Evolutionary conservation across 1,140 invertebrate genomes (phyloP).

Genomic region (Caerostris darwini): DNA sequence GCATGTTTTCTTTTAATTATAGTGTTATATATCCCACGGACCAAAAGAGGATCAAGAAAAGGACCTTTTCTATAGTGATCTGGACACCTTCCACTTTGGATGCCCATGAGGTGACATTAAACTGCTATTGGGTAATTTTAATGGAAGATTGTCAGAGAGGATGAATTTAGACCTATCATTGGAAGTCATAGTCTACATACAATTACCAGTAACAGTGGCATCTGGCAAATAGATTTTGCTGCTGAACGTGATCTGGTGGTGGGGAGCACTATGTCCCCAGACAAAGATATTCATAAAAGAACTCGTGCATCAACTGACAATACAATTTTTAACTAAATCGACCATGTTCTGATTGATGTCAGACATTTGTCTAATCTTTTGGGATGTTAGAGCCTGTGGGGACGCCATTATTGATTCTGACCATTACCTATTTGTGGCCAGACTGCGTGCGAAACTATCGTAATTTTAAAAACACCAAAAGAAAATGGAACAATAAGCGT

Average conservation of each 20-base stretch:
- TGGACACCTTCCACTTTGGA: not conserved
- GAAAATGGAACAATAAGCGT: not conserved
- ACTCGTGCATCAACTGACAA: not conserved
- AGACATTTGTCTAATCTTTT: not conserved
- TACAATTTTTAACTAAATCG: not conserved
- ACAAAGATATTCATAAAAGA: not conserved
- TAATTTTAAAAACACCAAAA: not conserved
- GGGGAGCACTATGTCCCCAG: not conserved
- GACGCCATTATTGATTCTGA: not conserved
- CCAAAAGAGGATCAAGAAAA: not conserved
- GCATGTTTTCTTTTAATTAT: not conserved
- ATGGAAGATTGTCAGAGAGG: not conserved
- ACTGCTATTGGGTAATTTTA: not conserved
- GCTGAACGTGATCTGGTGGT: not conserved
- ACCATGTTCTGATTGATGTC: not conserved
- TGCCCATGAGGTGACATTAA: not conserved
- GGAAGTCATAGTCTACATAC: not conserved
- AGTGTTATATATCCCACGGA: not conserved
- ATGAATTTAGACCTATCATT: not conserved
- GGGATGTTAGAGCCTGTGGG: not conserved
- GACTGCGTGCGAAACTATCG: not conserved
- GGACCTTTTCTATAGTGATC: not conserved
- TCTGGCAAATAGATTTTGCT: not conserved
- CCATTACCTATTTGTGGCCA: not conserved
- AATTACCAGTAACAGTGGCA: not conserved